Evolutionary conservation across 2,113 vertebrate species (phyloP).

Genomic region (Pithys albifrons): DNA sequence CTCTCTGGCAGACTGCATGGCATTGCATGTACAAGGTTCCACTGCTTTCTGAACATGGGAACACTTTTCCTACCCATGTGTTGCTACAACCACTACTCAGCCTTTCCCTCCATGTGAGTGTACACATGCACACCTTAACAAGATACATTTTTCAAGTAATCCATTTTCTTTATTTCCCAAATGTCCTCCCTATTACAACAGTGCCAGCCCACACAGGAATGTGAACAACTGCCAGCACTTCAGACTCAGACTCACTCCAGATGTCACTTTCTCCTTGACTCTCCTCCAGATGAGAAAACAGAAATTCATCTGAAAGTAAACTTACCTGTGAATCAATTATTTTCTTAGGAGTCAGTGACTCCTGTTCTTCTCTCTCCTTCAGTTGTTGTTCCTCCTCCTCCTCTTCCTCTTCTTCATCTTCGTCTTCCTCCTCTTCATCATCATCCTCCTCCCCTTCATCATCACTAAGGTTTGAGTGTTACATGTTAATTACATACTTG

Average conservation of each 20-base stretch:
- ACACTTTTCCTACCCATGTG: neutral
- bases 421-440: constrained; percentile 9
- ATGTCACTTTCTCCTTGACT: neutral
- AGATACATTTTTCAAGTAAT: neutral
- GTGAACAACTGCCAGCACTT: neutral
- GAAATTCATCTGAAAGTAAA: neutral
- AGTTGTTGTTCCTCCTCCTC: constrained; percentile 61
- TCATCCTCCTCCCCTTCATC: constrained; percentile 76
- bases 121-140: neutral
- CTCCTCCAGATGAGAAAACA: neutral
- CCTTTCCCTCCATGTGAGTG: neutral
- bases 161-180: neutral
- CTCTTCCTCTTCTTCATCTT: constrained; percentile 57
- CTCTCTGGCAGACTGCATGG: fast-evolving
- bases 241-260: neutral
- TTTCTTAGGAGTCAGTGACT: constrained; percentile 57
- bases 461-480: constrained; percentile 60
- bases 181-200: neutral
- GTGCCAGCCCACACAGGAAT: neutral
- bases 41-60: neutral
- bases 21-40: neutral
- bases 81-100: neutral
- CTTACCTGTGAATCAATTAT: constrained; percentile 63
- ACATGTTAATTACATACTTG: neutral
- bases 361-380: constrained; percentile 54